These are phyloP conservation scores for Maniola hyperantus DNA, from an alignment of 2,888 invertebrate species.

Conservation along the genomic window DNA sequence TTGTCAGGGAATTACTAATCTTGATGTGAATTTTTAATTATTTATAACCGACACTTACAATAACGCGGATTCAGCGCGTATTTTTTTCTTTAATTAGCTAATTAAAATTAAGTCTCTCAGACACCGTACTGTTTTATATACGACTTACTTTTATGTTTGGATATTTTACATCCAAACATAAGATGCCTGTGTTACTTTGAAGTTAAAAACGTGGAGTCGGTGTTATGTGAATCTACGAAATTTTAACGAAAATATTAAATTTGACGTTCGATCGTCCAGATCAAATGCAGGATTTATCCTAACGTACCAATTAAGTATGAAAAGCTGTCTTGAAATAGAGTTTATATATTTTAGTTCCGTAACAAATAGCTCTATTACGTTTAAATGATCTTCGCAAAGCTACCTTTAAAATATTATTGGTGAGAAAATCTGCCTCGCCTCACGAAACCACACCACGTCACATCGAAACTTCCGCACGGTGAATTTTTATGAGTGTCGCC, in stretches of 20 bases:
- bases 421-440: constrained; percentile 44
- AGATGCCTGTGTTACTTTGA: too few relatives aligned
- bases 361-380: constrained; percentile 19
- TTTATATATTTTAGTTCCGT: background rate
- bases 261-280: too few relatives aligned
- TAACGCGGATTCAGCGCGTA: too few relatives aligned
- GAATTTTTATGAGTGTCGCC: constrained; percentile 79
- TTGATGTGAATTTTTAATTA: background rate
- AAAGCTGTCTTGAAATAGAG: background rate
- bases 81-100: background rate
- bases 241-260: too few relatives aligned
- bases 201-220: too few relatives aligned
- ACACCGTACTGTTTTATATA: too few relatives aligned
- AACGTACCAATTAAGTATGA: background rate
- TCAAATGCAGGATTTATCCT: too few relatives aligned
- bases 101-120: too few relatives aligned
- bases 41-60: background rate
- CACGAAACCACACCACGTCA: constrained; percentile 56
- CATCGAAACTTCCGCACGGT: constrained; percentile 65
- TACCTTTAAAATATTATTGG: constrained; percentile 56
- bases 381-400: constrained; percentile 37
- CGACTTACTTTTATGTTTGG: too few relatives aligned
- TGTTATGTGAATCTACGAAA: too few relatives aligned
- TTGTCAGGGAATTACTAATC: background rate
- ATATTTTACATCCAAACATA: too few relatives aligned